phyloP scores from a whole-genome alignment of 2,797 vertebrate genomes.

The Syndactyla subalaris region DNA sequence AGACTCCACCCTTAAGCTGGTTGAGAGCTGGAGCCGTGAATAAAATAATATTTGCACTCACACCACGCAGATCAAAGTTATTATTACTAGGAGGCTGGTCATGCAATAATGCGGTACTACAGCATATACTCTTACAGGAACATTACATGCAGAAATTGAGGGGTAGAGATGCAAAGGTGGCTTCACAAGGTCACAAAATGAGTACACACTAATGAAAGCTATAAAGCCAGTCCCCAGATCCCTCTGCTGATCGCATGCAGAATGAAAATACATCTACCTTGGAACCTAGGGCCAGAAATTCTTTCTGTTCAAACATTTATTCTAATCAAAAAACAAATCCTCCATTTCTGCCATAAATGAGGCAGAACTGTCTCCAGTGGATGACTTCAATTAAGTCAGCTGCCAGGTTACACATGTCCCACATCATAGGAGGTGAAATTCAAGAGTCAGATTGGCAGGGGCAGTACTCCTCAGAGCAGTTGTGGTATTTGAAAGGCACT shows the following conservation, averaged over 20 bases:
- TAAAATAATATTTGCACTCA: conserved; percentile 50
- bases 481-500: conserved; percentile 21
- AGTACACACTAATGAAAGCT: background rate
- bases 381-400: background rate
- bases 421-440: background rate
- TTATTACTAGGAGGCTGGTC: background rate
- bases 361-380: background rate
- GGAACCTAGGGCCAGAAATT: background rate
- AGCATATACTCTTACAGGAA: background rate
- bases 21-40: background rate
- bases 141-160: background rate
- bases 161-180: background rate
- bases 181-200: conserved; percentile 12
- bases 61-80: background rate
- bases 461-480: background rate
- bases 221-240: background rate
- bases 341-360: background rate
- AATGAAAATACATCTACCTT: background rate
- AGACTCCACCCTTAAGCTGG: conserved; percentile 43
- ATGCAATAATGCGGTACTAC: fast-evolving
- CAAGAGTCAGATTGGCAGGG: background rate
- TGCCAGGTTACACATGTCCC: background rate
- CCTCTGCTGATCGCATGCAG: background rate
- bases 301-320: background rate
- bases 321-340: background rate